Evolutionary conservation across 2,888 invertebrate genomes (phyloP).

Genomic region (Salticus scenicus): DNA sequence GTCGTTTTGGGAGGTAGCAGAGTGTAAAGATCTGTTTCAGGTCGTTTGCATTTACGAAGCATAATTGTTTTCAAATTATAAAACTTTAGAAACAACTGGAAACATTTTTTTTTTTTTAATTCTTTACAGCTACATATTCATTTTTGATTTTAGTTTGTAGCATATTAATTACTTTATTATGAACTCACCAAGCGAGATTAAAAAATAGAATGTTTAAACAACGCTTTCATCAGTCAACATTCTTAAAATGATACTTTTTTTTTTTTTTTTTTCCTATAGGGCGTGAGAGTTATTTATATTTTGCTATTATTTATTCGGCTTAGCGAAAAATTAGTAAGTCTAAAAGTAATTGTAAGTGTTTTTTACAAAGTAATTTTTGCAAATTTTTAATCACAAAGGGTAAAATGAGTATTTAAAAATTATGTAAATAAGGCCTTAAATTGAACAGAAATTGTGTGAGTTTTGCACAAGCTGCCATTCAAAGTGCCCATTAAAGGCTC

Average conservation of each 20-base stretch:
- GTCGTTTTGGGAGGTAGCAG: conserved; percentile 37
- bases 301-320: not conserved
- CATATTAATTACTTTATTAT: conserved; percentile 62
- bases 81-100: conserved; percentile 21
- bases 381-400: not conserved
- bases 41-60: conserved; percentile 55
- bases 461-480: not conserved
- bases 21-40: conserved; percentile 52
- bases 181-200: conserved; percentile 23
- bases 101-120: conserved; percentile 28
- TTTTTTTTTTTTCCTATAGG: not conserved
- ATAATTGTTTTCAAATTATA: conserved; percentile 61
- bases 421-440: not conserved
- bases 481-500: too few species aligned
- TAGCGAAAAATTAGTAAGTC: not conserved
- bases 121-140: not conserved
- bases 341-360: not conserved
- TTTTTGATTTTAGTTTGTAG: conserved; percentile 34
- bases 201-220: not conserved
- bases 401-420: not conserved
- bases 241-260: conserved; percentile 16
- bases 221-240: conserved; percentile 31
- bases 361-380: not conserved
- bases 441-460: not conserved
- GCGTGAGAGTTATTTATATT: not conserved